Conservation (phyloP, 92 coral and sea anemone species). For the Porites lobata region DNA sequence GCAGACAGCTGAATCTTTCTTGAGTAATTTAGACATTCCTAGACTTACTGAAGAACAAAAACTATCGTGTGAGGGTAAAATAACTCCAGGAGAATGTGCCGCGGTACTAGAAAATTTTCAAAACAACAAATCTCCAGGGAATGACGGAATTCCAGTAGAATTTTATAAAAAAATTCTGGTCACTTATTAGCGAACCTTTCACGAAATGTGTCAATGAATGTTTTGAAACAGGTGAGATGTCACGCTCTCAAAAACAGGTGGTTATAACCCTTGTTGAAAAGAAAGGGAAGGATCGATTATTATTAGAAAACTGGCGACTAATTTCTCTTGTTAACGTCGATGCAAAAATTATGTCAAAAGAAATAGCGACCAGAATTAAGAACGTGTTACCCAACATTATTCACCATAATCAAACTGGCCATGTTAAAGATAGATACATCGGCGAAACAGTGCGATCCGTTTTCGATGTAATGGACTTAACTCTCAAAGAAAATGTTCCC, state of each 20-base stretch:
- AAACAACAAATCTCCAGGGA: background rate
- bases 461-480: constrained; percentile 8
- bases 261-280: too few species aligned
- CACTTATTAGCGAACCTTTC: too few species aligned
- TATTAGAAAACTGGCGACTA: too few species aligned
- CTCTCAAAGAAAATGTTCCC: background rate
- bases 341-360: too few species aligned
- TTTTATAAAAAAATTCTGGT: background rate
- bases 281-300: too few species aligned
- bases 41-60: constrained; percentile 10
- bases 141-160: constrained; percentile 8
- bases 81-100: background rate
- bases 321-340: background rate
- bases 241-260: too few species aligned
- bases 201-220: too few species aligned
- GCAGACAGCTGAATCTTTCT: background rate
- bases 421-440: constrained; percentile 9
- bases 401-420: background rate
- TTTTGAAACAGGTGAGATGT: too few species aligned
- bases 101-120: background rate
- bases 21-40: constrained; percentile 6
- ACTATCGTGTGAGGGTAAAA: background rate
- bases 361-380: background rate
- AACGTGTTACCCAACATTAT: background rate
- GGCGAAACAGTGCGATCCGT: constrained; percentile 21